phyloP scores from a whole-genome alignment of 1,140 invertebrate genomes.

The Maconellicoccus hirsutus region DNA sequence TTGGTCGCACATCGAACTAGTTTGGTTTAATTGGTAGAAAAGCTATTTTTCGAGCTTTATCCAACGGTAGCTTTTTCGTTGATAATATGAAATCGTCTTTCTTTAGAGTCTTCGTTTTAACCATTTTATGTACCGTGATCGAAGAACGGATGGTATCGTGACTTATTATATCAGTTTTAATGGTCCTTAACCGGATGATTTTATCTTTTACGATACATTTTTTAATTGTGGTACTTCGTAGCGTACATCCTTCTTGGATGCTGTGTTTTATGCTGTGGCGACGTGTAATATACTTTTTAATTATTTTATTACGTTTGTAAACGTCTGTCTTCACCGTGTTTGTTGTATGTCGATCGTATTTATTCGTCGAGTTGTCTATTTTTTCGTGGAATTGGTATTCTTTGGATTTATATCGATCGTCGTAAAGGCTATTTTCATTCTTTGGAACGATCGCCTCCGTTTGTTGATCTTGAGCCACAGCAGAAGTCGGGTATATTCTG shows the following conservation, averaged over 20 bases:
- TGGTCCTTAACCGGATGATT: neutral
- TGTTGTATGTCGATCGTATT: neutral
- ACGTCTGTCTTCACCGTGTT: neutral
- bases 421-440: no score
- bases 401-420: no score
- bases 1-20: no score
- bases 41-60: no score
- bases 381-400: no score
- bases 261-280: neutral
- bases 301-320: neutral
- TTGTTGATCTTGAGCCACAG: no score
- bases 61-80: neutral
- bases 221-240: neutral
- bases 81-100: neutral
- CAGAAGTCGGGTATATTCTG: no score
- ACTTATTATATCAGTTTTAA: neutral
- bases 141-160: neutral
- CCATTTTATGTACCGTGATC: neutral
- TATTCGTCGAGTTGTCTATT: no score
- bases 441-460: no score
- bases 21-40: no score
- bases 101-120: neutral
- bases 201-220: neutral
- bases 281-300: neutral
- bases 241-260: neutral